phyloP scores from a whole-genome alignment of 2,797 vertebrate species.

The Moxostoma hubbsi region DNA sequence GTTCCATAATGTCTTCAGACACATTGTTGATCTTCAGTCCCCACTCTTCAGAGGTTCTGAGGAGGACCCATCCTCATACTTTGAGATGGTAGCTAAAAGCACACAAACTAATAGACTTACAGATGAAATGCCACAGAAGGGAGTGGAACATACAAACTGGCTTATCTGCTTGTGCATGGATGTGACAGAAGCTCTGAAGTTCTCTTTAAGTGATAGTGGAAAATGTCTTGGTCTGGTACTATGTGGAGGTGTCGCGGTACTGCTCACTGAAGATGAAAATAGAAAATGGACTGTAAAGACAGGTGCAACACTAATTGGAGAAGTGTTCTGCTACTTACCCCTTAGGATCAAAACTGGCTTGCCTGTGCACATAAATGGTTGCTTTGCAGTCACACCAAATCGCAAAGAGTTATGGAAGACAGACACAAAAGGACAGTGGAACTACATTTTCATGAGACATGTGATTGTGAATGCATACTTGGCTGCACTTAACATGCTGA shows the following conservation, averaged over 20 bases:
- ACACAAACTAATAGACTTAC: conserved; percentile 85
- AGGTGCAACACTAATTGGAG: conserved; percentile 84
- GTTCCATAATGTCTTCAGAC: conserved; percentile 95
- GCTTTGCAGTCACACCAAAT: conserved; percentile 98
- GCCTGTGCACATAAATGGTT: conserved; percentile 97
- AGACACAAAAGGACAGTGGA: conserved; percentile 98
- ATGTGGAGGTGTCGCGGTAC: conserved; percentile 91
- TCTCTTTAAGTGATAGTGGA: conserved; percentile 93
- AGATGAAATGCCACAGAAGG: conserved; percentile 94
- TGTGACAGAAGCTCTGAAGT: conserved; percentile 90
- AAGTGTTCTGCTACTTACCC: conserved; percentile 98
- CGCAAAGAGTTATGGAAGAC: conserved; percentile 99
- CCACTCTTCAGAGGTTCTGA: conserved; percentile 94
- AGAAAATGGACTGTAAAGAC: conserved; percentile 92
- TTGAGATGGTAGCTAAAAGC: conserved; percentile 94
- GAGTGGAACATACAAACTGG: conserved; percentile 93
- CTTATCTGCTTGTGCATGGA: conserved; percentile 98
- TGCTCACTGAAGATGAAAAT: conserved; percentile 91
- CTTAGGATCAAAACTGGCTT: conserved; percentile 98
- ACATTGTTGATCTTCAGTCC: conserved; percentile 96
- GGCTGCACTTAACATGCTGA: conserved; percentile 90
- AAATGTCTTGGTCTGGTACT: conserved; percentile 94
- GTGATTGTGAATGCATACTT: conserved; percentile 97
- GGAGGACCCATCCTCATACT: conserved; percentile 93
- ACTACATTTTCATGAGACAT: conserved; percentile 96